These are phyloP conservation scores for Pogonophryne albipinna DNA, from an alignment of 2,797 vertebrate genomes.

Conservation along the genomic window DNA sequence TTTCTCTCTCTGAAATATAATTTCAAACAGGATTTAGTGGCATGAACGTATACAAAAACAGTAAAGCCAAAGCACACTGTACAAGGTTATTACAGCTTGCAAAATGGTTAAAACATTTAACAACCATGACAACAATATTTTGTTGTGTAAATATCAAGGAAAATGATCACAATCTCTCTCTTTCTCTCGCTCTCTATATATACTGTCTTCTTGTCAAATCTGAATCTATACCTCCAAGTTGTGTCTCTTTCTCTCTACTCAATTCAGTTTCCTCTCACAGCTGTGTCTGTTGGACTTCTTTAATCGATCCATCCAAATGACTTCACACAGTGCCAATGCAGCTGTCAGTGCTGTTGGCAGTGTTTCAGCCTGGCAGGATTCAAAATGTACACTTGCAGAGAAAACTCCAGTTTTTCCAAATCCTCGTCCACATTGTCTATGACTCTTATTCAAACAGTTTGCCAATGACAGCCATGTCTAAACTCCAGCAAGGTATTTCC, in stretches of 20 bases:
- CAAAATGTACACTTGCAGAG: neutral
- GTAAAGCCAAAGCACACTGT: no score
- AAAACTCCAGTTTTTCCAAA: slow-evolving; percentile 33
- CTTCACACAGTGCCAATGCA: slow-evolving; percentile 7
- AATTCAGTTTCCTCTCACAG: neutral
- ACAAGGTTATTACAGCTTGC: no score
- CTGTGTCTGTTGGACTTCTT: slow-evolving; percentile 4
- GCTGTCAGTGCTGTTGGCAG: slow-evolving; percentile 24
- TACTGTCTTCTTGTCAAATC: neutral
- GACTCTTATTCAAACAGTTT: slow-evolving; percentile 29
- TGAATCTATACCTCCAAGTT: neutral
- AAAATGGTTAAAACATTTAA: no score
- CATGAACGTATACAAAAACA: no score
- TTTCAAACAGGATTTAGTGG: no score
- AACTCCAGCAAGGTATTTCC: slow-evolving; percentile 21
- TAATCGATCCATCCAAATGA: slow-evolving; percentile 29
- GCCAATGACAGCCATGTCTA: slow-evolving; percentile 5
- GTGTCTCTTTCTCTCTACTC: neutral
- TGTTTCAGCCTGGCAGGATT: neutral
- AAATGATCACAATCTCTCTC: neutral
- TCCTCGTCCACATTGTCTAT: slow-evolving; percentile 15
- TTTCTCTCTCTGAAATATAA: neutral
- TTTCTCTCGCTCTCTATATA: neutral
- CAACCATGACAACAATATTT: no score
- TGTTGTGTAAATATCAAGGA: no score